phyloP scores from a whole-genome alignment of 1,140 invertebrate genomes.

The Mylabris phalerata region DNA sequence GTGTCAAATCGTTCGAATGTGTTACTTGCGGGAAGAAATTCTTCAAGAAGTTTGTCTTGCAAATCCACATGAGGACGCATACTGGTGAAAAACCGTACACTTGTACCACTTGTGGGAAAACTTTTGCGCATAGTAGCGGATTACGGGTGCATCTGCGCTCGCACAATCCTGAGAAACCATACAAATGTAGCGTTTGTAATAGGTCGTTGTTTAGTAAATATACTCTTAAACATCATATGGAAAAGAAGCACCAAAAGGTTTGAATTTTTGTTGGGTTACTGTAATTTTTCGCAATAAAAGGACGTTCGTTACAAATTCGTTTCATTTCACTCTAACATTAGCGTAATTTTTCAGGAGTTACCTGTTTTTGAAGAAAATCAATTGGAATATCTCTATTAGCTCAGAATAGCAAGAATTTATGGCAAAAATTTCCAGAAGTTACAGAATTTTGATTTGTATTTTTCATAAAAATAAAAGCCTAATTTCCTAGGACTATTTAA shows the following conservation, averaged over 20 bases:
- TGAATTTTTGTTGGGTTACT: no score
- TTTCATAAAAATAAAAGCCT: no score
- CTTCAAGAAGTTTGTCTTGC: neutral
- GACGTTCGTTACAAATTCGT: no score
- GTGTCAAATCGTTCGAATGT: neutral
- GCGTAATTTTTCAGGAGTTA: no score
- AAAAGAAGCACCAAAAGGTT: neutral
- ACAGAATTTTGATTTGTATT: neutral
- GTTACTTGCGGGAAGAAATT: neutral
- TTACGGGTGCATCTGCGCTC: neutral
- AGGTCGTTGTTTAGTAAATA: neutral
- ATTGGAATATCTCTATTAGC: no score
- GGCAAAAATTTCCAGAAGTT: neutral
- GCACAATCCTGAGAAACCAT: neutral
- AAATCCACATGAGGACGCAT: neutral
- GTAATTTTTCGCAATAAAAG: no score
- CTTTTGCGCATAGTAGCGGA: neutral
- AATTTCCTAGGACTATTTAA: no score
- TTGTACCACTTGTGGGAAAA: neutral
- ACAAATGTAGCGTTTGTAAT: neutral
- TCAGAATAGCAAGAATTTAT: no score
- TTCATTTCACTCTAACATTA: no score
- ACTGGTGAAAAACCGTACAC: neutral
- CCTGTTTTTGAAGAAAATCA: no score
- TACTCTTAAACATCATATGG: neutral